phyloP scores from a whole-genome alignment of 2,797 vertebrate genomes.

The Brachyalestes nurse region DNA sequence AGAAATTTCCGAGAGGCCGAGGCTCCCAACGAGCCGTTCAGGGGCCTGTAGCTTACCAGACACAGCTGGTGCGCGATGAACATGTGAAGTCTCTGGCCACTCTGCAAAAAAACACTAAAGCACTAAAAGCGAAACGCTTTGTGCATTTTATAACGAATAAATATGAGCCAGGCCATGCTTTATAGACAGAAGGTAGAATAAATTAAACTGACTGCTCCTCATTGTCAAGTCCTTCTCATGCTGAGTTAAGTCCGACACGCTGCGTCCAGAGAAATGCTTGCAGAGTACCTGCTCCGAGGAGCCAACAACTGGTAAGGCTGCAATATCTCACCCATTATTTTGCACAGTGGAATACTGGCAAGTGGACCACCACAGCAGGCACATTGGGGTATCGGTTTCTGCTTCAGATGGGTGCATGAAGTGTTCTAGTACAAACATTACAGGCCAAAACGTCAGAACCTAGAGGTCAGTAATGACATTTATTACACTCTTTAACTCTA shows the following conservation, averaged over 20 bases:
- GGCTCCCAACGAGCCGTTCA: conserved; percentile 15
- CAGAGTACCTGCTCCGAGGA: neutral
- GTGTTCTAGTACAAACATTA: neutral
- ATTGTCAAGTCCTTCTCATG: conserved; percentile 10
- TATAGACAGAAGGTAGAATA: conserved; percentile 31
- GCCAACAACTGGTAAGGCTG: neutral
- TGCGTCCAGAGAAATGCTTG: conserved; percentile 7
- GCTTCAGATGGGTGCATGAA: neutral
- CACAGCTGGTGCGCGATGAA: conserved; percentile 24
- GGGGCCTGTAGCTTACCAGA: conserved; percentile 40
- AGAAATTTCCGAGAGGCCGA: conserved; percentile 32
- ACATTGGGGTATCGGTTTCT: neutral
- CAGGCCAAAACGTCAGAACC: neutral
- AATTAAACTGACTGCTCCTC: conserved; percentile 13
- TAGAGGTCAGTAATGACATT: neutral
- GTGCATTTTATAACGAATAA: conserved; percentile 46
- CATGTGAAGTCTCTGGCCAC: conserved; percentile 26
- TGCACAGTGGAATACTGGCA: neutral
- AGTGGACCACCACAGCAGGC: too few species aligned
- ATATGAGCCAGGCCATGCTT: conserved; percentile 20
- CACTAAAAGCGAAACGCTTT: conserved; percentile 20
- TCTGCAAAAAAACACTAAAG: conserved; percentile 13
- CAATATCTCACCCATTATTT: neutral
- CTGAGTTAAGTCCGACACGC: conserved; percentile 10
- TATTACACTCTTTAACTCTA: too few species aligned